Conservation (phyloP, 2,888 invertebrate genomes). For the Gymnoscelis rufifasciata region DNA sequence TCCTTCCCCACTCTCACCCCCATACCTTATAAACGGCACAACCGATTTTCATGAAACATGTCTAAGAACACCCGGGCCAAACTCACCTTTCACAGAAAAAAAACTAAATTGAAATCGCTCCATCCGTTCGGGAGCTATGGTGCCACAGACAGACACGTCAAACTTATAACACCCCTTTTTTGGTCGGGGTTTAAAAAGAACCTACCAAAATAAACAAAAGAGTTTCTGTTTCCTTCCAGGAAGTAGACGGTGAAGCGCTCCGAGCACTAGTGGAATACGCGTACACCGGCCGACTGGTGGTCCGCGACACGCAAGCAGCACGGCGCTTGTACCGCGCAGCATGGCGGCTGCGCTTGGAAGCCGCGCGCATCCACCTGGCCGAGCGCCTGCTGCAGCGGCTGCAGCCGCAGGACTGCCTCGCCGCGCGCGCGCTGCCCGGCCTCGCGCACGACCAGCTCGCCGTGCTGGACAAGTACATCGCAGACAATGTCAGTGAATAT, state of each 20-base stretch:
- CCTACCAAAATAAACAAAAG: no score
- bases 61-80: no score
- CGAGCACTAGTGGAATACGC: conserved; percentile 89
- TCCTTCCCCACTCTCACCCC: no score
- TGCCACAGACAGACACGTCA: no score
- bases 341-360: conserved; percentile 85
- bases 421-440: conserved; percentile 81
- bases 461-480: conserved; percentile 83
- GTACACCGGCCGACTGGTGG: conserved; percentile 85
- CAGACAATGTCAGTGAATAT: conserved; percentile 79
- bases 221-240: conserved; percentile 21
- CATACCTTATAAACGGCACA: no score
- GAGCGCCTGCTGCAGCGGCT: conserved; percentile 81
- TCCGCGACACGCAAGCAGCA: conserved; percentile 72
- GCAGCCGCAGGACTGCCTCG: conserved; percentile 78
- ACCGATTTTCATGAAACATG: no score
- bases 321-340: conserved; percentile 90
- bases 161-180: no score
- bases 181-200: no score
- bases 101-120: no score
- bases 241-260: conserved; percentile 78
- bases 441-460: conserved; percentile 75
- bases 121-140: no score
- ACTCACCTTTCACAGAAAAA: no score
- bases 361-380: conserved; percentile 85